Percentiles rank a stretch among this genome's conserved stretches.
These are phyloP conservation scores for Guaruba guarouba DNA, from an alignment of 2,113 vertebrate genomes.

Conservation along the genomic window DNA sequence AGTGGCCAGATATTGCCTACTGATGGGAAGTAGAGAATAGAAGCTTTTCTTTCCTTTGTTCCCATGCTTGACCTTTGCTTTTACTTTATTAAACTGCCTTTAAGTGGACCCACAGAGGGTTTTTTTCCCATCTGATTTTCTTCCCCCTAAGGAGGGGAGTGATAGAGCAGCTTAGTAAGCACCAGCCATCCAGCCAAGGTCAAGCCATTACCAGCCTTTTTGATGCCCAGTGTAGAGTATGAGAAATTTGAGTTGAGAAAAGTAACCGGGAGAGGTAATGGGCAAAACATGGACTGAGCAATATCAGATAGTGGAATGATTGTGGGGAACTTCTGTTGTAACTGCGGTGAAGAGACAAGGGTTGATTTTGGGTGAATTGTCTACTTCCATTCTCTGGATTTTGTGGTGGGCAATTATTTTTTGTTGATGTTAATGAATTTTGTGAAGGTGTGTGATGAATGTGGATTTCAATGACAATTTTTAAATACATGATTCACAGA, in stretches of 20 bases:
- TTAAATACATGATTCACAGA: background rate
- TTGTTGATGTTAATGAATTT: background rate
- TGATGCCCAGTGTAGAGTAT: background rate
- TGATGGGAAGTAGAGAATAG: background rate
- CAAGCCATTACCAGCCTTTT: background rate
- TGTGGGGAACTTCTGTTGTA: background rate
- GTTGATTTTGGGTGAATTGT: background rate
- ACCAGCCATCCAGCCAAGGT: background rate
- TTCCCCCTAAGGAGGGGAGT: background rate
- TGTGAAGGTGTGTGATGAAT: background rate
- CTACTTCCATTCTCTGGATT: background rate
- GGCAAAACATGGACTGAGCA: background rate
- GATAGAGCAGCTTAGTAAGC: background rate
- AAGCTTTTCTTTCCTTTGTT: background rate
- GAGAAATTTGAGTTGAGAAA: background rate
- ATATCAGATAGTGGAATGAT: background rate
- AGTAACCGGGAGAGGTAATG: background rate
- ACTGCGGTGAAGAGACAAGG: background rate
- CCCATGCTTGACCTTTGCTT: background rate
- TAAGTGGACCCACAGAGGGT: background rate
- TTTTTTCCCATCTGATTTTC: background rate
- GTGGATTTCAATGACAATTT: background rate
- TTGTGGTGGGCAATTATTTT: background rate
- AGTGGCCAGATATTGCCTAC: background rate
- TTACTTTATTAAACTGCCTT: background rate